A percentile compares a stretch with the other conserved stretches of the same genome.
Evolutionary conservation across 1,140 invertebrate genomes (phyloP).

Genomic region (Eurytemora carolleeae): DNA sequence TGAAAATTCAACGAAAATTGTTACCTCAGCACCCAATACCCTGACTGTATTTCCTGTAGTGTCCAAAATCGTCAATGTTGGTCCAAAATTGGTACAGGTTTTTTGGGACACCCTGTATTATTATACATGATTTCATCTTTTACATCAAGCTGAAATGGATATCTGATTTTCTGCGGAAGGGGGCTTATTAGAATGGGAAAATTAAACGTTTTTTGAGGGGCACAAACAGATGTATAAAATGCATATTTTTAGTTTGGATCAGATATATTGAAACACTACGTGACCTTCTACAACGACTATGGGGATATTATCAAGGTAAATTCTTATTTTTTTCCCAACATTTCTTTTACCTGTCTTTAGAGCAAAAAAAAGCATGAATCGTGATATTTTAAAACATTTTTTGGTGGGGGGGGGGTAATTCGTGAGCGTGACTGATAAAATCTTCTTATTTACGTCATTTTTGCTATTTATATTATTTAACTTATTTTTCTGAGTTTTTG

Average conservation of each 20-base stretch:
- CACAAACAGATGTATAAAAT: background rate
- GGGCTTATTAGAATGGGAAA: background rate
- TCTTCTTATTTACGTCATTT: background rate
- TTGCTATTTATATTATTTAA: too few species aligned
- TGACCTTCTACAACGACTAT: slow-evolving; percentile 47
- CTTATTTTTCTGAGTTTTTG: too few species aligned
- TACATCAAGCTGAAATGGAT: too few species aligned
- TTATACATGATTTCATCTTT: too few species aligned
- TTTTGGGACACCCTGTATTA: background rate
- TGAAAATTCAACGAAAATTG: too few species aligned
- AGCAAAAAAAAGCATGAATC: background rate
- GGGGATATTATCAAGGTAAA: slow-evolving; percentile 94
- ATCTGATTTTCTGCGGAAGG: too few species aligned
- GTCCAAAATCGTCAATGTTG: background rate
- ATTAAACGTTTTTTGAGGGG: background rate
- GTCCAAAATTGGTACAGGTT: background rate
- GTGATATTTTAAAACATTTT: background rate
- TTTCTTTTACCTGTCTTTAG: background rate
- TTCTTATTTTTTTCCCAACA: background rate
- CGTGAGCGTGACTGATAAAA: background rate
- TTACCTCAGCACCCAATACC: too few species aligned
- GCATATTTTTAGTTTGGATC: slow-evolving; percentile 39
- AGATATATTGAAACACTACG: slow-evolving; percentile 91
- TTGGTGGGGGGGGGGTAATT: too few species aligned
- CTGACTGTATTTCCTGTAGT: too few species aligned